These are phyloP conservation scores for Liolophura sinensis DNA, from an alignment of 1,140 invertebrate genomes.

Conservation along the genomic window DNA sequence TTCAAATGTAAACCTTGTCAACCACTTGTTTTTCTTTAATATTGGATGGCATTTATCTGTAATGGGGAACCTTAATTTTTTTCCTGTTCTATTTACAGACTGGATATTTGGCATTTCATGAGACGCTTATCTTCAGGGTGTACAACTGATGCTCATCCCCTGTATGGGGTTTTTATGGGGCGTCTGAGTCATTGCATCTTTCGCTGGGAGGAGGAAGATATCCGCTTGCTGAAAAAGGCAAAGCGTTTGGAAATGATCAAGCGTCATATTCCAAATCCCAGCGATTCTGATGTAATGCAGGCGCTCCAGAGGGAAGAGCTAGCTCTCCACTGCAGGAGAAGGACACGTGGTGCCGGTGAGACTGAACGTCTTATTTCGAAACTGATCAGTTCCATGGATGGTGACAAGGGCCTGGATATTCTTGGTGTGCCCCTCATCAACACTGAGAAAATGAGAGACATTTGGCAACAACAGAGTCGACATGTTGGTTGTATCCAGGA, in stretches of 20 bases:
- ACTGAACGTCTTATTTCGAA: constrained; percentile 15
- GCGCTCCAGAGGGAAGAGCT: constrained; percentile 18
- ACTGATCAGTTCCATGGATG: constrained; percentile 14
- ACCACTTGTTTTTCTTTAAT: too few relatives aligned
- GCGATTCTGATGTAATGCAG: constrained; percentile 13
- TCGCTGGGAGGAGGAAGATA: constrained; percentile 22
- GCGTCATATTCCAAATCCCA: constrained; percentile 9
- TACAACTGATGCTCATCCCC: too few relatives aligned
- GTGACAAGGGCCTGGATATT: constrained; percentile 22
- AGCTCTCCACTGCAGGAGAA: constrained; percentile 26
- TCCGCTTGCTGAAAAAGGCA: constrained; percentile 20
- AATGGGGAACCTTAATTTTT: too few relatives aligned
- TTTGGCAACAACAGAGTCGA: too few relatives aligned
- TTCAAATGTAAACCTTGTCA: too few relatives aligned
- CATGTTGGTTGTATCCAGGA: too few relatives aligned
- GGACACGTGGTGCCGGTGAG: constrained; percentile 20
- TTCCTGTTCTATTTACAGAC: too few relatives aligned
- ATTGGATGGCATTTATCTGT: too few relatives aligned
- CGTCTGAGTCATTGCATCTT: too few relatives aligned
- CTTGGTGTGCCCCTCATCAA: constrained; percentile 33
- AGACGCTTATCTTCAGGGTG: constrained; percentile 27
- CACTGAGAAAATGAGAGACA: too few relatives aligned
- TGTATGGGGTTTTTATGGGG: too few relatives aligned
- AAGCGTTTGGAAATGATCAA: constrained; percentile 20
- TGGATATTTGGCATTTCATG: constrained; percentile 46